Evolutionary conservation across 2,113 vertebrate genomes (phyloP), one percentile per base, ranked within the genome.

Genomic region (Fukomys damarensis): DNA sequence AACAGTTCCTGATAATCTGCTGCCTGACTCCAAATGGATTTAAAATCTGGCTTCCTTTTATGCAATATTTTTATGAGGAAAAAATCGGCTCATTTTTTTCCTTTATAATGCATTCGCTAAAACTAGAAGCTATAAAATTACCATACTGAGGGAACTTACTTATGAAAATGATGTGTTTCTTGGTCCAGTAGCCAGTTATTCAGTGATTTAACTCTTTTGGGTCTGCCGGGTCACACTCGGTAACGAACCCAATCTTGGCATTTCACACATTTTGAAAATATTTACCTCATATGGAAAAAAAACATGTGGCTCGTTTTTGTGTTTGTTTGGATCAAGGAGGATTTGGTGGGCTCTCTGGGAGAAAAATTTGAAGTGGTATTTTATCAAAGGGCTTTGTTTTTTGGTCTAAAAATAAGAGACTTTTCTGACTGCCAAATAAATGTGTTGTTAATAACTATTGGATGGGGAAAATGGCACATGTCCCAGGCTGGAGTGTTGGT

Each of bases 201-300:
- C 32, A 61, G 10, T 26, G 1, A 70, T 56, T 94, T 79, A 79
- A 72, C 19, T 84, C 30, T 94, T 4, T 20, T 86, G 41, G 81
- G 58, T 58, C 38, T n/a, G 83, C 28, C 7, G 17, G 13, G 20
- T 22, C 65, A 68, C 14, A 19, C 16, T 7, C 10, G n/a, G 41
- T 32, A 35, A 56, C 0, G 7, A 43, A 6, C 49, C 26, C 52
- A n/a, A 24, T 70, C 19, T 43, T 72, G 56, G 14, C 63, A n/a
- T 20, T 38, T 91, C 61, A 88, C 19, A 46, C 56, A 63, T 89
- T 93, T 95, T 46, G 16, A 52, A 91, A 91, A 88, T 52, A 87
- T 43, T 84, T 11, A 80, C 28, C 16, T 91, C 12, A n/a, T 13
- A 0, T n/a, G 3, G 24, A 86, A 80, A 54, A 87, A 90, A 90